Percentiles rank a stretch among this genome's conserved stretches.
phyloP scores from a whole-genome alignment of 1,140 invertebrate species.

The Lordiphosa clarofinis region DNA sequence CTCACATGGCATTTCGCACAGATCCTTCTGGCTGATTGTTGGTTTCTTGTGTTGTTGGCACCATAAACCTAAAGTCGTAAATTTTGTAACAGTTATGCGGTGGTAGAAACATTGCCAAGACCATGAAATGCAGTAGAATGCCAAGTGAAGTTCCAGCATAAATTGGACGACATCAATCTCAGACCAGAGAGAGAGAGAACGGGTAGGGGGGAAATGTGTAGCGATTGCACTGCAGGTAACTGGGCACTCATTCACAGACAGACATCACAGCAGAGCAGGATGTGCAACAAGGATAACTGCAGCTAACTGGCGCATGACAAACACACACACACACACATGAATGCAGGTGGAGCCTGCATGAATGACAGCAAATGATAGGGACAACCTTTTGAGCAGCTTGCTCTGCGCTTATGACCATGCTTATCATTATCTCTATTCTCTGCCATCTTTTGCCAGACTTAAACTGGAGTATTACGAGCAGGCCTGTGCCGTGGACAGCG shows the following conservation, averaged over 20 bases:
- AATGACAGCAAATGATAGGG: constrained; percentile 1
- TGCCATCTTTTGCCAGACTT: constrained; percentile 80
- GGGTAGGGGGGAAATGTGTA: constrained; percentile 5
- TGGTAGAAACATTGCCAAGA: constrained; percentile 40
- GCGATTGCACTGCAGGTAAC: constrained; percentile 52
- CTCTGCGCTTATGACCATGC: constrained; percentile 26
- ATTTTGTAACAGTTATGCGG: constrained; percentile 49
- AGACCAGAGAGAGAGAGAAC: constrained; percentile 16
- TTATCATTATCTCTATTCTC: constrained; percentile 23
- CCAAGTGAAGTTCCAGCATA: constrained; percentile 56
- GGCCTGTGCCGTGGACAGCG: constrained; percentile 92
- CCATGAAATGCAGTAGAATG: constrained; percentile 65
- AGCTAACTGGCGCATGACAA: constrained; percentile 47
- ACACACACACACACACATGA: constrained; percentile 7
- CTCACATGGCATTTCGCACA: constrained; percentile 29
- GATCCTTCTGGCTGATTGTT: constrained; percentile 13
- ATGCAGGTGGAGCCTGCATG: constrained; percentile 4
- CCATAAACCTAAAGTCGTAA: constrained; percentile 48
- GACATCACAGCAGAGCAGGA: constrained; percentile 11
- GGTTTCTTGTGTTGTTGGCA: constrained; percentile 1
- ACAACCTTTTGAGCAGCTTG: constrained; percentile 12
- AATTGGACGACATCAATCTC: constrained; percentile 72
- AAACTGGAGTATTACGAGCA: constrained; percentile 93
- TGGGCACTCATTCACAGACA: constrained; percentile 42
- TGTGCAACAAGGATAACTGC: constrained; percentile 28